Conservation (phyloP, 1,140 invertebrate species). For the Euschistus heros region DNA sequence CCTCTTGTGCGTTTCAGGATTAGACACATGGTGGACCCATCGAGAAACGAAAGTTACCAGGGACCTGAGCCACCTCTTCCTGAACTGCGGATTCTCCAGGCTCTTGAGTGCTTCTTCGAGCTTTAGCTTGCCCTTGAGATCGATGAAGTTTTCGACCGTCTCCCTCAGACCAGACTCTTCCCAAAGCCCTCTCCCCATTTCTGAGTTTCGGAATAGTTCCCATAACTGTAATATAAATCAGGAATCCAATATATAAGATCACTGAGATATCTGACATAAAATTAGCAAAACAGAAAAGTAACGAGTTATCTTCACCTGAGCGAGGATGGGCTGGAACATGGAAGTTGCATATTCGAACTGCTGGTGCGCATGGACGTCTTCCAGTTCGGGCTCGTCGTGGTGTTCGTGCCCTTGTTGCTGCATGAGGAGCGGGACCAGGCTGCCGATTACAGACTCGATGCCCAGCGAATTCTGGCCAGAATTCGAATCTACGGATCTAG, state of each 20-base stretch:
- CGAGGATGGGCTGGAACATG: constrained; percentile 59
- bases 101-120: constrained; percentile 60
- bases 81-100: constrained; percentile 62
- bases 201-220: constrained; percentile 30
- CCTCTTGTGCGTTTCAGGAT: constrained; percentile 61
- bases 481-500: constrained; percentile 20
- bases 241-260: no score
- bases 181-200: constrained; percentile 55
- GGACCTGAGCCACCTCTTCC: constrained; percentile 63
- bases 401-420: constrained; percentile 33
- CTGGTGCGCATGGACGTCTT: constrained; percentile 38
- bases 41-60: constrained; percentile 61
- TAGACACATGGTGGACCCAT: constrained; percentile 57
- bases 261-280: no score
- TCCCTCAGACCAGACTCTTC: constrained; percentile 58
- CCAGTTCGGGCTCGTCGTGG: constrained; percentile 30
- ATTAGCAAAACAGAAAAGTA: no score
- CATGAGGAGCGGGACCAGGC: constrained; percentile 39
- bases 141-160: constrained; percentile 47
- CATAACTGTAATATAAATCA: background rate
- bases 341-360: constrained; percentile 48
- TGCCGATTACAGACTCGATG: constrained; percentile 47
- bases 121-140: constrained; percentile 48
- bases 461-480: constrained; percentile 34
- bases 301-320: constrained; percentile 44